phyloP scores from a whole-genome alignment of 2,888 invertebrate species.

The Odiellus spinosus region DNA sequence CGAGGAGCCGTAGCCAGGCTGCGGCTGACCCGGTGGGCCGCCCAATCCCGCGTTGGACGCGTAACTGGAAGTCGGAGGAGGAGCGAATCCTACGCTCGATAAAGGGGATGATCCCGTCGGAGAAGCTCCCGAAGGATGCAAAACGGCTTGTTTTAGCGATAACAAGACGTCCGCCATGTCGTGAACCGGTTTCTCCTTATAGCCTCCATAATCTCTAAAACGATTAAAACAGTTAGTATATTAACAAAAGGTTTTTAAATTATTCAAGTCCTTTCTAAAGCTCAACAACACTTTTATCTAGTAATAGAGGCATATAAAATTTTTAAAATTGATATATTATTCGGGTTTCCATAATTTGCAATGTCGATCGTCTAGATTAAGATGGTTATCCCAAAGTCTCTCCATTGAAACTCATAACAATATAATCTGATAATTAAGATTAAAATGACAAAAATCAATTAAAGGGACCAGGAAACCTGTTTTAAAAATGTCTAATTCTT shows the following conservation, averaged over 20 bases:
- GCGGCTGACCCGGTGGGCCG: conserved; percentile 1
- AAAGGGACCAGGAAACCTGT: too few species aligned
- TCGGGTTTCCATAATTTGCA: too few species aligned
- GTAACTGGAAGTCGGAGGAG: conserved; percentile 8
- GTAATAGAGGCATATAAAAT: too few species aligned
- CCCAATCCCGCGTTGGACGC: too few species aligned
- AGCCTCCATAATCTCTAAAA: conserved; percentile 9
- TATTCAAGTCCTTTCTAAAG: not conserved
- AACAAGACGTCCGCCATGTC: conserved; percentile 11
- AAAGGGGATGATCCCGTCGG: not conserved
- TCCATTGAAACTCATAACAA: too few species aligned
- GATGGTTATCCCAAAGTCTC: too few species aligned
- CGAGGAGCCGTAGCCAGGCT: conserved; percentile 1
- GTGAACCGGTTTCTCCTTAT: conserved; percentile 9
- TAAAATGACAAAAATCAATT: too few species aligned
- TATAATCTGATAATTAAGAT: too few species aligned
- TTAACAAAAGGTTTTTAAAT: not conserved
- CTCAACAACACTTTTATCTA: too few species aligned
- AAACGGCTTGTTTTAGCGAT: conserved; percentile 11
- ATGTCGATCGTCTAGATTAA: too few species aligned
- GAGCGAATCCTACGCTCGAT: not conserved
- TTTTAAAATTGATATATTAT: too few species aligned
- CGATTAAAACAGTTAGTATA: not conserved
- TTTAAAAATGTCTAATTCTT: too few species aligned
- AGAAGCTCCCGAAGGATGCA: conserved; percentile 1